Evolutionary conservation across 92 coral and sea anemone species (phyloP).

Genomic region (Micromussa lordhowensis): DNA sequence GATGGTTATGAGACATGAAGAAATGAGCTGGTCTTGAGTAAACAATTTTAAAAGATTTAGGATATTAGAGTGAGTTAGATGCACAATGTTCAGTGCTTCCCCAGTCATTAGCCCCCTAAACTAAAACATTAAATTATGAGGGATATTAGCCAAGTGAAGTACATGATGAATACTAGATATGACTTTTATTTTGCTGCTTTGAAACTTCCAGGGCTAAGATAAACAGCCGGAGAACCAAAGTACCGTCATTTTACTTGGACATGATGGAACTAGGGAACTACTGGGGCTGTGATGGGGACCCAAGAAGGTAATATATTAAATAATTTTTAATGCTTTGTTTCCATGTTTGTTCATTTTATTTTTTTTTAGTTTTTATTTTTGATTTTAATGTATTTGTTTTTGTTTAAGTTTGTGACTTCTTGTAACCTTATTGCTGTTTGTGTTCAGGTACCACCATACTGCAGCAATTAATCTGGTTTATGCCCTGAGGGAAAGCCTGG

Average conservation of each 20-base stretch:
- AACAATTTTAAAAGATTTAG: no score
- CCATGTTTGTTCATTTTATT: no score
- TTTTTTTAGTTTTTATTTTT: not conserved
- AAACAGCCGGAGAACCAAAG: slow-evolving; percentile 82
- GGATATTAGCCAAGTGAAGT: no score
- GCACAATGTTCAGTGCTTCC: no score
- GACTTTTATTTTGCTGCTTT: not conserved
- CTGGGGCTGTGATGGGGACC: slow-evolving; percentile 95
- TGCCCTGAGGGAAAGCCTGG: slow-evolving; percentile 89
- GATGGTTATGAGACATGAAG: no score
- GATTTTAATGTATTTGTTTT: not conserved
- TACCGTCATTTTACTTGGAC: slow-evolving; percentile 90
- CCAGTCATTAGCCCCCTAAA: no score
- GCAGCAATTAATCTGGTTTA: slow-evolving; percentile 84
- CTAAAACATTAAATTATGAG: no score
- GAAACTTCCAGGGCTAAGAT: slow-evolving; percentile 70
- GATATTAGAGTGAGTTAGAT: no score
- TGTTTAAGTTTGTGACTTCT: not conserved
- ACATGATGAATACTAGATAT: no score
- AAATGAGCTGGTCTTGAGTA: no score
- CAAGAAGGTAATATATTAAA: slow-evolving; percentile 68
- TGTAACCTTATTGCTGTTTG: not conserved
- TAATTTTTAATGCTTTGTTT: no score
- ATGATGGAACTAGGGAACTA: slow-evolving; percentile 89
- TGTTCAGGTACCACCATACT: slow-evolving; percentile 91